Conservation (phyloP, 2,113 vertebrate species). For the Caretta caretta region DNA sequence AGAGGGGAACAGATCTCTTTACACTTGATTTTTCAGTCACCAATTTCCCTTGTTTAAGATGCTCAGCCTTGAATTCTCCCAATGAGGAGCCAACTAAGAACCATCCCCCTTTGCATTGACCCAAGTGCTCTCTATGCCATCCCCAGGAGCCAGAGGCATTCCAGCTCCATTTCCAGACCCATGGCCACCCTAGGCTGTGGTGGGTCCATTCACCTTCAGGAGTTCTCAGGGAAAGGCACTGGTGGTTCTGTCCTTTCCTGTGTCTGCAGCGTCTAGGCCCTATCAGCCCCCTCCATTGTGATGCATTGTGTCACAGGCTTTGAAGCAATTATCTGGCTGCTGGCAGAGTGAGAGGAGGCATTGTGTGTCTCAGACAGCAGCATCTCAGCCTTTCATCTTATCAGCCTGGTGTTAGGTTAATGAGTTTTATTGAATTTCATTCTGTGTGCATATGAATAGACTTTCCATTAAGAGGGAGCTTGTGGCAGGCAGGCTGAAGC, state of each 20-base stretch:
- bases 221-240: neutral
- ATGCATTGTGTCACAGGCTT: neutral
- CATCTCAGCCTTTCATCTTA: neutral
- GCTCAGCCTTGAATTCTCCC: neutral
- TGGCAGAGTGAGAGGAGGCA: neutral
- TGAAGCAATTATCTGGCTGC: constrained; percentile 1
- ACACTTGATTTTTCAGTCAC: neutral
- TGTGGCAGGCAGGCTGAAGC: neutral
- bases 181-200: neutral
- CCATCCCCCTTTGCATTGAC: no score
- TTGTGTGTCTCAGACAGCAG: neutral
- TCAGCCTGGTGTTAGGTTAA: constrained; percentile 13
- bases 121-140: no score
- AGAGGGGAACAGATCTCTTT: neutral
- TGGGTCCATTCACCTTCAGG: neutral
- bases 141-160: no score
- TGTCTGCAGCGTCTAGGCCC: neutral
- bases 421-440: constrained; percentile 33
- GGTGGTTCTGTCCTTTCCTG: neutral
- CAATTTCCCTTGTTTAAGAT: neutral
- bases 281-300: neutral
- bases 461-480: neutral
- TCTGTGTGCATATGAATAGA: neutral
- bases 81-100: neutral
- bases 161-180: neutral